A percentile compares a stretch with the other conserved stretches of the same genome.
phyloP scores from a whole-genome alignment of 2,797 vertebrate species.

The Diceros bicornis region DNA sequence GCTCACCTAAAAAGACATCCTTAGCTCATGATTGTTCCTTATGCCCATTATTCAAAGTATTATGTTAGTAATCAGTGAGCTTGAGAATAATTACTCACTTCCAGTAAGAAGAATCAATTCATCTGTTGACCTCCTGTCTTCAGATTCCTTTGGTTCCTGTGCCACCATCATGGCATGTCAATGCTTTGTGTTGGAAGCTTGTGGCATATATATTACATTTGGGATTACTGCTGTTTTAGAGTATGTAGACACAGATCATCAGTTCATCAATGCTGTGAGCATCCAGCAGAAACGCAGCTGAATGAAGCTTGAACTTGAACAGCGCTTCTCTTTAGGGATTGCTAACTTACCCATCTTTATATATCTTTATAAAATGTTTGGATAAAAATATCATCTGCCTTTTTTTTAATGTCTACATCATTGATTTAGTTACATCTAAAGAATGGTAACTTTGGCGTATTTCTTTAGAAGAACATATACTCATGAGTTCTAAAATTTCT shows the following conservation, averaged over 20 bases:
- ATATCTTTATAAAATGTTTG: slow-evolving; percentile 53
- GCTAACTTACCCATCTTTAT: slow-evolving; percentile 28
- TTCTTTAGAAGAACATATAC: slow-evolving; percentile 58
- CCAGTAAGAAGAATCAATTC: slow-evolving; percentile 67
- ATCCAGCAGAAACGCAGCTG: neutral
- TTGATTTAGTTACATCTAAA: slow-evolving; percentile 33
- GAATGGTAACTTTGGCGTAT: neutral
- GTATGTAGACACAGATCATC: neutral
- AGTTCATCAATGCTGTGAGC: neutral
- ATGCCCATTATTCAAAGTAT: slow-evolving; percentile 60
- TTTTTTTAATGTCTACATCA: slow-evolving; percentile 7
- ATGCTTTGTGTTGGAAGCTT: slow-evolving; percentile 45
- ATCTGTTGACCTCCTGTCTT: slow-evolving; percentile 63
- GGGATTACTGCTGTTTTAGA: slow-evolving; percentile 38
- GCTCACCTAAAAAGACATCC: neutral
- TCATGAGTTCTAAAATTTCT: neutral
- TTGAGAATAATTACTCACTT: slow-evolving; percentile 70
- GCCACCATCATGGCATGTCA: slow-evolving; percentile 1
- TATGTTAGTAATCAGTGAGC: slow-evolving; percentile 65
- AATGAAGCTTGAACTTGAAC: slow-evolving; percentile 7
- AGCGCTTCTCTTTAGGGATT: slow-evolving; percentile 24
- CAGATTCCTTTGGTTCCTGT: neutral
- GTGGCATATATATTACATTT: neutral
- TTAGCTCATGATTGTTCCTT: neutral
- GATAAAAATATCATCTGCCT: slow-evolving; percentile 57